phyloP scores from a whole-genome alignment of 2,888 invertebrate species.

The Drosophila mayaguana region DNA sequence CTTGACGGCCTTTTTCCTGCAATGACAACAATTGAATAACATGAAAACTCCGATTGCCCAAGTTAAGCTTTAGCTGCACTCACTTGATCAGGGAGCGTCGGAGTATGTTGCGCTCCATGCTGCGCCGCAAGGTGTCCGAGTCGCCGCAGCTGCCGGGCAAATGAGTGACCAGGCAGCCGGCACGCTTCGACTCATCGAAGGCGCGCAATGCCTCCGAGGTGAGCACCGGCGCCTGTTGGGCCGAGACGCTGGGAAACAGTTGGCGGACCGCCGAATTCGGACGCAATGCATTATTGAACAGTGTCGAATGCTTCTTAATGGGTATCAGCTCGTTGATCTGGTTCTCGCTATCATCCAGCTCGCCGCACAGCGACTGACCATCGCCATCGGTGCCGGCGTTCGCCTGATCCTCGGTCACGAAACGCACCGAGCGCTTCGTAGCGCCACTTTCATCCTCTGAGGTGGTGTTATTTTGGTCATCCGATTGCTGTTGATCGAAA shows the following conservation, averaged over 20 bases:
- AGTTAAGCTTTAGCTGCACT: conserved; percentile 76
- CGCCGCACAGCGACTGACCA: conserved; percentile 68
- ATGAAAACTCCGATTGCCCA: not conserved
- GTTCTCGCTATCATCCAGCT: conserved; percentile 82
- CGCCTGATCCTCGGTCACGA: conserved; percentile 86
- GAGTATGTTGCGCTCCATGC: conserved; percentile 93
- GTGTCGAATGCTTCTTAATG: conserved; percentile 84
- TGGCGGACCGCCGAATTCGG: conserved; percentile 94
- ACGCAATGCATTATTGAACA: conserved; percentile 84
- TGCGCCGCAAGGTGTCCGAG: conserved; percentile 89
- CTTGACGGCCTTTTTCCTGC: conserved; percentile 84
- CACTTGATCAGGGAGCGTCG: conserved; percentile 92
- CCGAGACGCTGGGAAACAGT: conserved; percentile 90
- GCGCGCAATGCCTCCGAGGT: conserved; percentile 92
- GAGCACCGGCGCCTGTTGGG: conserved; percentile 88
- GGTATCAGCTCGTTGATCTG: conserved; percentile 84
- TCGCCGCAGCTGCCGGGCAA: conserved; percentile 84
- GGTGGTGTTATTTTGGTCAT: conserved; percentile 83
- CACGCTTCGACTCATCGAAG: conserved; percentile 88
- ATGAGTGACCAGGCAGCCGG: conserved; percentile 85
- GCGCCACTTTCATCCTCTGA: conserved; percentile 86
- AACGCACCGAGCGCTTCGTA: conserved; percentile 88
- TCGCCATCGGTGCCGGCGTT: conserved; percentile 79
- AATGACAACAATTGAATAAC: not conserved
- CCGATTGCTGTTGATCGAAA: conserved; percentile 71